Percentiles rank a stretch among this genome's conserved stretches.
phyloP scores from a whole-genome alignment of 2,888 invertebrate genomes.

The Melieria omissa region DNA sequence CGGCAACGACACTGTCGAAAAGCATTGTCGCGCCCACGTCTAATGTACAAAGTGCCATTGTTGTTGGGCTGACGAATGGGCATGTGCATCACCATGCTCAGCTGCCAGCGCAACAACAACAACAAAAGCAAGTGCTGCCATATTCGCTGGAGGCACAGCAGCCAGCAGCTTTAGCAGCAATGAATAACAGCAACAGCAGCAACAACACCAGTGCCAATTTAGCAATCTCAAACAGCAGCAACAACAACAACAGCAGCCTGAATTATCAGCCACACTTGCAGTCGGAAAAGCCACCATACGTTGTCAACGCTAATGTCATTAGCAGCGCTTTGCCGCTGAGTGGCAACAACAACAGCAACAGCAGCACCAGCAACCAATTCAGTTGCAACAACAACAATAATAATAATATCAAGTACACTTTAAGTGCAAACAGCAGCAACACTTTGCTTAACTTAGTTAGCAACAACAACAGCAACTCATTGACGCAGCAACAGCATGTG shows the following conservation, averaged over 20 bases:
- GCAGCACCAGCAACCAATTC: constrained; percentile 13
- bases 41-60: constrained; percentile 37
- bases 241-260: constrained; percentile 21
- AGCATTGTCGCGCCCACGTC: constrained; percentile 33
- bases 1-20: constrained; percentile 24
- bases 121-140: constrained; percentile 14
- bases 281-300: background rate
- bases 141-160: background rate
- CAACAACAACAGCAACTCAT: constrained; percentile 16
- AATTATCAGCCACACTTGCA: background rate
- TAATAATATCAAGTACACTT: constrained; percentile 34
- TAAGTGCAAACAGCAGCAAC: constrained; percentile 43
- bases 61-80: constrained; percentile 39
- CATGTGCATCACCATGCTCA: constrained; percentile 33
- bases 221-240: background rate
- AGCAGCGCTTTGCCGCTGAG: background rate
- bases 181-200: background rate
- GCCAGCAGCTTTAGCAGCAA: constrained; percentile 35
- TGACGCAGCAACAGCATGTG: constrained; percentile 27
- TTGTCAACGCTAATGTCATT: constrained; percentile 1
- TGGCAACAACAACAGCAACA: background rate
- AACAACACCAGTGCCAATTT: background rate
- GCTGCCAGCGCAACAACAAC: constrained; percentile 36
- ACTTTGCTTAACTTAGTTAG: too few relatives aligned
- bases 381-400: constrained; percentile 33